These are phyloP conservation scores for Chaetops frenatus DNA, from an alignment of 2,113 vertebrate genomes.

Conservation along the genomic window DNA sequence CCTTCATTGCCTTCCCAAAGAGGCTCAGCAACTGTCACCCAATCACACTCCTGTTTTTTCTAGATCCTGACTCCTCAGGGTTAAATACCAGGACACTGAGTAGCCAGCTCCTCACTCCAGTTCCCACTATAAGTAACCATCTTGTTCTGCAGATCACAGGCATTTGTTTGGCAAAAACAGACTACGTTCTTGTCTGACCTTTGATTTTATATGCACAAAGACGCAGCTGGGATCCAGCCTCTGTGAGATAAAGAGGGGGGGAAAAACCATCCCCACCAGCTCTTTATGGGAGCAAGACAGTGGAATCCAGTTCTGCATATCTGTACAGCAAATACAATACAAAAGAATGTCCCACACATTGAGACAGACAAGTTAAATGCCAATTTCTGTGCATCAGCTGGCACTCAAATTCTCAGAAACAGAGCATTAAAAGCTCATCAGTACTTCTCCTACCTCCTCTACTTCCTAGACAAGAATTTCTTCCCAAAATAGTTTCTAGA, in stretches of 20 bases:
- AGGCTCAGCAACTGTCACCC: neutral
- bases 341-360: fast-evolving
- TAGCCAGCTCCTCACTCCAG: neutral
- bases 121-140: neutral
- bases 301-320: neutral
- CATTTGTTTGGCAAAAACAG: neutral
- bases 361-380: neutral
- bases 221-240: neutral
- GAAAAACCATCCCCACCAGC: neutral
- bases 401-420: neutral
- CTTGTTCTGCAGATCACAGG: neutral
- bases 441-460: neutral
- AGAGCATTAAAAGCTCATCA: neutral
- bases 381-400: neutral
- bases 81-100: neutral
- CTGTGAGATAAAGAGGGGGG: neutral
- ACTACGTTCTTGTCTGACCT: neutral
- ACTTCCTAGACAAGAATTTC: neutral
- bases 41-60: fast-evolving
- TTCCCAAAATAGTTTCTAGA: neutral
- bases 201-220: neutral
- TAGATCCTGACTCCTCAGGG: neutral
- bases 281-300: neutral
- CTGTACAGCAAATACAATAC: neutral
- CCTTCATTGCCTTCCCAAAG: neutral